Conservation (phyloP, 2,888 invertebrate species). For the Taphrorychus bicolor region DNA sequence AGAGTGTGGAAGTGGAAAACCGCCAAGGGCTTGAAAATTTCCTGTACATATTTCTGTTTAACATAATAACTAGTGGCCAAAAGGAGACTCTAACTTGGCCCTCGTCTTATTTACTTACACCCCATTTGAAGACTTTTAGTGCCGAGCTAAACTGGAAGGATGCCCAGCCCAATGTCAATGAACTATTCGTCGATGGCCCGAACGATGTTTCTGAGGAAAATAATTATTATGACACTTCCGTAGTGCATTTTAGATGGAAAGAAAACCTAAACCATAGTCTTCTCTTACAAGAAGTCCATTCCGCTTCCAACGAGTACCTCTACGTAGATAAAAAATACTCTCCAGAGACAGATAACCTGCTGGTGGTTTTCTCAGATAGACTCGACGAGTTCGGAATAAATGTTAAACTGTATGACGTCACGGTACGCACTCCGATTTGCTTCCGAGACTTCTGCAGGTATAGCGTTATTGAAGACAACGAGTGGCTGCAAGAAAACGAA, state of each 20-base stretch:
- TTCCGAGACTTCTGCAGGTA: constrained; percentile 51
- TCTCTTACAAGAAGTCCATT: constrained; percentile 46
- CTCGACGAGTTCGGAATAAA: constrained; percentile 48
- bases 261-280: constrained; percentile 46
- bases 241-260: constrained; percentile 45
- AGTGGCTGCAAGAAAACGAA: constrained; percentile 43
- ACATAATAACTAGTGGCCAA: constrained; percentile 32
- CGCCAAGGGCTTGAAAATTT: constrained; percentile 41
- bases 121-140: neutral
- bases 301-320: constrained; percentile 42
- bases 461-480: constrained; percentile 38
- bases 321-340: constrained; percentile 45
- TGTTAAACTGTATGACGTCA: constrained; percentile 43
- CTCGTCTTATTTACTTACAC: neutral
- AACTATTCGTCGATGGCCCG: constrained; percentile 6
- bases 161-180: too few species aligned
- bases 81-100: neutral
- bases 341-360: constrained; percentile 45
- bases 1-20: constrained; percentile 16
- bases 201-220: constrained; percentile 5
- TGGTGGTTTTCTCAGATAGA: constrained; percentile 47
- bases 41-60: constrained; percentile 43
- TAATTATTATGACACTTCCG: constrained; percentile 35
- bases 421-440: constrained; percentile 47
- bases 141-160: constrained; percentile 1